phyloP scores from a whole-genome alignment of 2,888 invertebrate species.

The Leptura quadrifasciata region DNA sequence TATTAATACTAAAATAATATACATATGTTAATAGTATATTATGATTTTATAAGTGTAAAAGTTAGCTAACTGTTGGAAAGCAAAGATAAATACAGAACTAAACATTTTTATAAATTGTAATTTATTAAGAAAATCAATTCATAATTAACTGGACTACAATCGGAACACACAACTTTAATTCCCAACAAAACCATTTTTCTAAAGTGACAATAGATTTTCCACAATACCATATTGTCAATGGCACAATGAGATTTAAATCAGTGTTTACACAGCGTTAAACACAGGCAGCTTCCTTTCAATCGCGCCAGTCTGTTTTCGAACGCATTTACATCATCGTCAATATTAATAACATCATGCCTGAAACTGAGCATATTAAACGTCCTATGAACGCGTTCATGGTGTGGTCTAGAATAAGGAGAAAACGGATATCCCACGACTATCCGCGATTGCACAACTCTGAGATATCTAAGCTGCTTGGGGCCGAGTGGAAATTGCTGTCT shows the following conservation, averaged over 20 bases:
- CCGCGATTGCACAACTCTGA: slow-evolving; percentile 87
- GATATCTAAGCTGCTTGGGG: slow-evolving; percentile 88
- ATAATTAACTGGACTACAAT: slow-evolving; percentile 43
- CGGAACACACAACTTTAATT: slow-evolving; percentile 60
- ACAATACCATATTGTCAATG: slow-evolving; percentile 69
- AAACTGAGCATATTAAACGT: slow-evolving; percentile 77
- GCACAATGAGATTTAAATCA: slow-evolving; percentile 71
- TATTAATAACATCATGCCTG: slow-evolving; percentile 50
- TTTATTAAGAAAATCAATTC: slow-evolving; percentile 10
- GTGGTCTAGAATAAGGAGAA: slow-evolving; percentile 85
- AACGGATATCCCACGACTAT: slow-evolving; percentile 89
- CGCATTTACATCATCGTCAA: slow-evolving; percentile 37
- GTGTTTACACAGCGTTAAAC: slow-evolving; percentile 72
- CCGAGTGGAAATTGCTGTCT: slow-evolving; percentile 89
- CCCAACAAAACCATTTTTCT: slow-evolving; percentile 64
- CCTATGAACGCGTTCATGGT: slow-evolving; percentile 98
- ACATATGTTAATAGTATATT: no score
- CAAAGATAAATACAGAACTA: not conserved
- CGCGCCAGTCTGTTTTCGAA: slow-evolving; percentile 62
- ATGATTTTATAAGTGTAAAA: no score
- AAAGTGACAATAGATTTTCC: slow-evolving; percentile 65
- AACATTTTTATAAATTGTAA: not conserved
- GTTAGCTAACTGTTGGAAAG: not conserved
- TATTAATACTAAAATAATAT: no score
- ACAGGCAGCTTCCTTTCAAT: slow-evolving; percentile 65